Evolutionary conservation across 2,888 invertebrate species (phyloP), one percentile per base, ranked within the genome.

Genomic region (Altica lythri): DNA sequence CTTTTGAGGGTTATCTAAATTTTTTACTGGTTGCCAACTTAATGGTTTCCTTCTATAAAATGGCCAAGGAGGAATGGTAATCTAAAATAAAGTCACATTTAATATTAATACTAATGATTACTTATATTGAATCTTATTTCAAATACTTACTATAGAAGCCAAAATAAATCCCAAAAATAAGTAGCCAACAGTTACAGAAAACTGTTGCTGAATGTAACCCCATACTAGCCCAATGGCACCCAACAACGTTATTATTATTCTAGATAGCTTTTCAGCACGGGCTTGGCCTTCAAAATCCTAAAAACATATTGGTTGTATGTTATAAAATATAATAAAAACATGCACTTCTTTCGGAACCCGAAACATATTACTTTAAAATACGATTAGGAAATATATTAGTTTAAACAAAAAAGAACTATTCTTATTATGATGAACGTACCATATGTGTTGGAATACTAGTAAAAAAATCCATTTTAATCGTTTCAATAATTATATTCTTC

Each of bases 51-150:
- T 85, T 59, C 95, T 83, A 71, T 93, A 96, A 84, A 95, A 89
- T 0, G 95, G 93, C 95, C 96, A 96, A n/a, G 95, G 95, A 17
- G 95, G 95, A 67, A 96, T 86, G 0, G 94, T 93, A 35, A 95
- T 75, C 87, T 87, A 66, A 69, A 68, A 68, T 5, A 19, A 37
- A 40, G n/a, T n/a, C n/a, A 47, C 34, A n/a, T n/a, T n/a, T n/a
- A n/a, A n/a, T n/a, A n/a, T n/a, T n/a, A n/a, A 32, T 45, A 34
- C 13, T 6, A 27, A 27, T 16, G 10, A 44, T 53, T 40, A 10
- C 17, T 14, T 44, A 16, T 12, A 4, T 9, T 4, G 4, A 9
- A 9, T 10, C 17, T 34, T 14, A 46, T 9, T 12, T 40, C 2
- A 29, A 17, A 17, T 35, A 77, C 82, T 80, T 78, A 89, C 90